Base-by-base conservation (phyloP, 2,888 invertebrate genomes). In the Eueremaeus valkanovi region DNA sequence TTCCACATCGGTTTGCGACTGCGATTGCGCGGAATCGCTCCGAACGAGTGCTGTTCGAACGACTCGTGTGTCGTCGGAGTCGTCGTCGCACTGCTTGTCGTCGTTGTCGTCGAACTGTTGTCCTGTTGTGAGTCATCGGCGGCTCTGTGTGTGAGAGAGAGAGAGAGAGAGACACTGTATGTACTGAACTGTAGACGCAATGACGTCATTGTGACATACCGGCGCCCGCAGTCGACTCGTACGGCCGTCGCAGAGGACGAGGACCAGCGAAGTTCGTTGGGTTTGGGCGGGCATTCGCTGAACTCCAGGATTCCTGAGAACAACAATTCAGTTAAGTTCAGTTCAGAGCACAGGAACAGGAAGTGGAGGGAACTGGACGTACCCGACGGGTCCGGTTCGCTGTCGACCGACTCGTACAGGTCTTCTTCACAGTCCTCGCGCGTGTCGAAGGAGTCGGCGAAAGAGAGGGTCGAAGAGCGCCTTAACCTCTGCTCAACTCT, bases 281-380 rank as follows among this genome's bases (percentile, higher is more conserved):
- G 79, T 73, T 76, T 79, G 9, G 80, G 80, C 21, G 80, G 80
- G 66, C 79, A 78, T 72, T 79, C 79, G 51, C 78, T 80, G 66
- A 80, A 80, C 74, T 79, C 78, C 51, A 79, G 61, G n/a, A 80
- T 80, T 27, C 80, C 79, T 74, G 21, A 6, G 16, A 58, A 73
- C 31, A 36, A 72, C 36, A 36, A 36, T 36, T 36, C n/a, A 51
- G 21, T 11, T 11, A 6, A 51, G 51, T 8, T 51, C 18, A 21
- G 5, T 6, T 51, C n/a, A 51, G 51, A 58, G 29, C 3, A 24
- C 9, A 58, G 21, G 6, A 18, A 51, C 24, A 11, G 11, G 11
- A 45, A 18, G n/a, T 3, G n/a, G 55, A 70, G 29, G n/a, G 3
- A 1, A n/a, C n/a, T n/a, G n/a, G n/a, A 72, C 31, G 16, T 9